Conservation (phyloP, 2,888 invertebrate species). For the Volucella bombylans region DNA sequence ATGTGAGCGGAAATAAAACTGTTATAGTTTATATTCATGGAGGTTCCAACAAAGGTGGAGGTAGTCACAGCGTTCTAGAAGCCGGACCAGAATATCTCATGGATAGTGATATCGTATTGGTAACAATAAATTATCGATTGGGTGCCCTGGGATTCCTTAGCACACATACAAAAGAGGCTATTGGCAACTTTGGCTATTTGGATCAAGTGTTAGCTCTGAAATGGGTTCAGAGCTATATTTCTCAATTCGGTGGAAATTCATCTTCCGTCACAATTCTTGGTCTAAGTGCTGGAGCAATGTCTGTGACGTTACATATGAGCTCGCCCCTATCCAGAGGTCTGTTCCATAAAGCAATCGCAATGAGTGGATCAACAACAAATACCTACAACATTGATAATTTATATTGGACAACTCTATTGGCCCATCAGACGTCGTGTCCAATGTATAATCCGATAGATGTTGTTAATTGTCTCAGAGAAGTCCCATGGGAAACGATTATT, state of each 20-base stretch:
- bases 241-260: constrained; percentile 86
- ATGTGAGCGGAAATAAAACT: constrained; percentile 69
- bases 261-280: constrained; percentile 86
- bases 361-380: constrained; percentile 85
- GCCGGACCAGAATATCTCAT: constrained; percentile 79
- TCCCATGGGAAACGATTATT: constrained; percentile 76
- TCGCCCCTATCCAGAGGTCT: constrained; percentile 86
- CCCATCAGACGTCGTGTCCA: constrained; percentile 85
- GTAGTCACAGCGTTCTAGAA: constrained; percentile 76
- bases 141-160: constrained; percentile 84
- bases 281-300: constrained; percentile 83
- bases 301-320: constrained; percentile 83
- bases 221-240: constrained; percentile 86
- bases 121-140: constrained; percentile 80
- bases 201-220: constrained; percentile 86
- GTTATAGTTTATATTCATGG: constrained; percentile 80
- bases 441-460: constrained; percentile 83
- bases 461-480: constrained; percentile 83
- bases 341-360: constrained; percentile 87
- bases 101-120: constrained; percentile 79
- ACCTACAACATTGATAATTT: constrained; percentile 83
- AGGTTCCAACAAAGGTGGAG: constrained; percentile 78
- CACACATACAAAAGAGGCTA: constrained; percentile 85
- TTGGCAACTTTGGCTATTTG: constrained; percentile 87
- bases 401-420: constrained; percentile 85